phyloP scores from a whole-genome alignment of 1,140 invertebrate species.

The Zaprionus ornatus region DNA sequence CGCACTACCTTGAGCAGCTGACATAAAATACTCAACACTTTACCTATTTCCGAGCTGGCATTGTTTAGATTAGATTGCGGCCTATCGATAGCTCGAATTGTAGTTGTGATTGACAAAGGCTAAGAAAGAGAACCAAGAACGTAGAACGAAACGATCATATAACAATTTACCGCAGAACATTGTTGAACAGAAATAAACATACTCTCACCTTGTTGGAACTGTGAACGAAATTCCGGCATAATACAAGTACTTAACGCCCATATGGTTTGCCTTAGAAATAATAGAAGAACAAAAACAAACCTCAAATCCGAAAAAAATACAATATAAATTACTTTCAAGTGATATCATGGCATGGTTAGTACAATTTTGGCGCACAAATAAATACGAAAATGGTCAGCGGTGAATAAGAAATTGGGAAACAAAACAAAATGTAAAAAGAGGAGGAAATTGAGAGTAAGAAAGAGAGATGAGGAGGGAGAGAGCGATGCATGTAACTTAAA shows the following conservation, averaged over 20 bases:
- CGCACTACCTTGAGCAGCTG: conserved; percentile 17
- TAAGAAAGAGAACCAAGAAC: not conserved
- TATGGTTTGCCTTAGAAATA: conserved; percentile 7
- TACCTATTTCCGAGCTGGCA: conserved; percentile 7
- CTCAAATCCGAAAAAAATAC: conserved; percentile 40
- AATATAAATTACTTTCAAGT: conserved; percentile 64
- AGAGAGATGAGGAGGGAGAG: conserved; percentile 19
- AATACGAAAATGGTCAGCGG: conserved; percentile 65
- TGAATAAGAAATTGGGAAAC: conserved; percentile 52
- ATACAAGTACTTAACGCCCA: not conserved
- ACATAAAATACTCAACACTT: conserved; percentile 31
- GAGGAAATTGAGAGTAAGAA: not conserved
- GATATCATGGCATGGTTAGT: conserved; percentile 65
- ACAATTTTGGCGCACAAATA: conserved; percentile 74
- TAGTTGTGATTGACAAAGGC: conserved; percentile 27
- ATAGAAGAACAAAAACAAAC: conserved; percentile 10
- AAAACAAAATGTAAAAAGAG: conserved; percentile 30
- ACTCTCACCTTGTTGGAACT: conserved; percentile 30
- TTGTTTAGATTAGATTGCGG: conserved; percentile 45
- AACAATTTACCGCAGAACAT: not conserved
- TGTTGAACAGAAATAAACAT: not conserved
- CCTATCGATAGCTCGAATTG: conserved; percentile 20
- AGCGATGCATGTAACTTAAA: conserved; percentile 63
- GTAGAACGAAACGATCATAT: conserved; percentile 1
- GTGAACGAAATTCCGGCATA: conserved; percentile 11